Evolutionary conservation across 2,888 invertebrate genomes (phyloP).

Genomic region (Serripes groenlandicus): DNA sequence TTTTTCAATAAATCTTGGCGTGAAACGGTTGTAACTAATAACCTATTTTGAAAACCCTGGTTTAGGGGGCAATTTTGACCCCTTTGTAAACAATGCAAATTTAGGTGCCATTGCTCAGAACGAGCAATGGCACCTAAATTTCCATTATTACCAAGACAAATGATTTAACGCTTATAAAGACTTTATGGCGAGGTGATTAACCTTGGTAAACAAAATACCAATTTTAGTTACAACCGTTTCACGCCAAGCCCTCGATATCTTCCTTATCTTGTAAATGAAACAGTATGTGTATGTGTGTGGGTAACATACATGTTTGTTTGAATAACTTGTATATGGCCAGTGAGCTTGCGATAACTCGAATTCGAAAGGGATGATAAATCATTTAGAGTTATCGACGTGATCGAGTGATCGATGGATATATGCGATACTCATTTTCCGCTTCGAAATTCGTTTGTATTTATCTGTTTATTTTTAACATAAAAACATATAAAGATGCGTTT

Average conservation of each 20-base stretch:
- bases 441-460: background rate
- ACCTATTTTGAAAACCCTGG: background rate
- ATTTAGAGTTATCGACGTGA: slow-evolving; percentile 55
- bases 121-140: too few relatives aligned
- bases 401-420: too few relatives aligned
- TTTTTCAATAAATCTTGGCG: too few relatives aligned
- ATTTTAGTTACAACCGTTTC: too few relatives aligned
- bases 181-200: too few relatives aligned
- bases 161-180: too few relatives aligned
- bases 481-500: background rate
- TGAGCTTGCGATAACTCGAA: background rate
- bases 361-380: slow-evolving; percentile 48
- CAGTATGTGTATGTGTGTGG: background rate
- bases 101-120: too few relatives aligned
- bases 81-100: background rate
- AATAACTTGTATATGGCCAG: background rate
- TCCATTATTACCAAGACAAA: too few relatives aligned
- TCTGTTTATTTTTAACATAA: background rate
- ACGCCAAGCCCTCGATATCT: too few relatives aligned
- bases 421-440: too few relatives aligned
- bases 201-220: too few relatives aligned
- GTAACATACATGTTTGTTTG: background rate
- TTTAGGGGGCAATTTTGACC: background rate
- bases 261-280: too few relatives aligned
- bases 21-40: background rate